These are phyloP conservation scores for Sinocyclocheilus grahami DNA, from an alignment of 2,113 vertebrate genomes.

Conservation along the genomic window DNA sequence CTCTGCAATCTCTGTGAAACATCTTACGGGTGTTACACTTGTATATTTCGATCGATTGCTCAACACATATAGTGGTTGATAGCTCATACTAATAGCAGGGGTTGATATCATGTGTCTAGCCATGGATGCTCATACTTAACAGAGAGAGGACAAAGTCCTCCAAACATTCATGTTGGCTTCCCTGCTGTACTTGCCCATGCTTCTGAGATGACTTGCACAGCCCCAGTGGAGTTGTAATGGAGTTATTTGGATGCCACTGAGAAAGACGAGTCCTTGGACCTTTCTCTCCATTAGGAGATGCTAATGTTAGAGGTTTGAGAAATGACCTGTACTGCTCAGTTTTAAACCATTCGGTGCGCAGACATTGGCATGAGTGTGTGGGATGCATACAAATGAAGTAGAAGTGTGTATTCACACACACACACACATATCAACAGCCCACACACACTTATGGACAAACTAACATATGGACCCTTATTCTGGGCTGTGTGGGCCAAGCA, in stretches of 20 bases:
- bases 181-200: neutral
- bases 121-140: neutral
- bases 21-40: neutral
- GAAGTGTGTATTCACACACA: neutral
- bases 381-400: conserved; percentile 13
- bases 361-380: neutral
- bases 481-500: neutral
- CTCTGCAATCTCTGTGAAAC: neutral
- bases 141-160: neutral
- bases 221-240: neutral
- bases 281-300: neutral
- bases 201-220: conserved; percentile 15
- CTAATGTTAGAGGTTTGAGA: conserved; percentile 20
- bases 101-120: neutral
- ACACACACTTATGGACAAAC: neutral
- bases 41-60: neutral
- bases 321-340: conserved; percentile 6
- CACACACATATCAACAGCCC: too few species aligned
- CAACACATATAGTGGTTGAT: neutral
- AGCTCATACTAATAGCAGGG: neutral
- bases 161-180: neutral
- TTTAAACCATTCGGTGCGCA: neutral
- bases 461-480: conserved; percentile 21
- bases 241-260: conserved; percentile 19
- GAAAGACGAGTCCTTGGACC: neutral